These are phyloP conservation scores for Gorsachius goisagi DNA, from an alignment of 2,113 vertebrate species.

Conservation along the genomic window DNA sequence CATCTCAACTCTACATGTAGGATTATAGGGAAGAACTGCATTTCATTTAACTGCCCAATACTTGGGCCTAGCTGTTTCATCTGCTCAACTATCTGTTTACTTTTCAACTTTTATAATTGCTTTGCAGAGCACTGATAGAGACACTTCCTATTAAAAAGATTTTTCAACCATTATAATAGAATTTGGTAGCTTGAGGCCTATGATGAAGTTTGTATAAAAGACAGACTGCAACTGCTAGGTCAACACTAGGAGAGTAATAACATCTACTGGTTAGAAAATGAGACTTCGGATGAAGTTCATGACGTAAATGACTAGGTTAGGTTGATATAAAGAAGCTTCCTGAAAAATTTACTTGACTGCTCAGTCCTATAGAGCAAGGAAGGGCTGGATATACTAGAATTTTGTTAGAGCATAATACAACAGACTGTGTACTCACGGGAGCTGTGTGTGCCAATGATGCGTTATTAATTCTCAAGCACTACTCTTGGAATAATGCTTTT, in stretches of 20 bases:
- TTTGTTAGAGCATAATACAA: background rate
- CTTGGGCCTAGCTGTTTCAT: background rate
- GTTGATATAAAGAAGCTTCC: background rate
- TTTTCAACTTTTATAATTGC: background rate
- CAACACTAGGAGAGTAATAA: background rate
- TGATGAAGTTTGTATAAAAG: background rate
- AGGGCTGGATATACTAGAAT: background rate
- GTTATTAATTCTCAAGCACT: background rate
- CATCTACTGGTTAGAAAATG: background rate
- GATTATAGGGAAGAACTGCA: background rate
- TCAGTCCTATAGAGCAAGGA: background rate
- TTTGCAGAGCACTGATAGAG: background rate
- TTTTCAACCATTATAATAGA: background rate
- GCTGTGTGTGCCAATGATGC: background rate
- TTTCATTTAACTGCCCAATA: background rate
- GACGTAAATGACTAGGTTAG: background rate
- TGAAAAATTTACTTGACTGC: background rate
- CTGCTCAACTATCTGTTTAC: background rate
- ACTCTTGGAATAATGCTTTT: background rate
- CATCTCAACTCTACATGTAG: background rate
- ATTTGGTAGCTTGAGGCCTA: background rate
- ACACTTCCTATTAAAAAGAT: background rate
- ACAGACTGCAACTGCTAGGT: background rate
- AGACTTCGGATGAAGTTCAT: background rate
- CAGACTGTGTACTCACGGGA: background rate